phyloP scores from a whole-genome alignment of 2,888 invertebrate genomes.

The Minunthozetes semirufus region DNA sequence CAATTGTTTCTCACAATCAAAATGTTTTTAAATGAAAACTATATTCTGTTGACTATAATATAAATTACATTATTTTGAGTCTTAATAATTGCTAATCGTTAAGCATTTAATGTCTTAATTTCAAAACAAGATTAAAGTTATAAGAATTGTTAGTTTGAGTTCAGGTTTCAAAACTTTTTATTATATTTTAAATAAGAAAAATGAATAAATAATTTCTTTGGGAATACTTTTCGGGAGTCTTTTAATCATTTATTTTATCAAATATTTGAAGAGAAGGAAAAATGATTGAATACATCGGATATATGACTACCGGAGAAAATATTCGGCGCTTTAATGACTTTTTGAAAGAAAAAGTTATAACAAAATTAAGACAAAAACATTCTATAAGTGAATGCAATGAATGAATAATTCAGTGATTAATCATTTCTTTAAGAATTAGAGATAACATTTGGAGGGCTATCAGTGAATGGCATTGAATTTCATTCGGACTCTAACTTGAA shows the following conservation, averaged over 20 bases:
- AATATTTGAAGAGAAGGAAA: background rate
- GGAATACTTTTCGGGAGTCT: background rate
- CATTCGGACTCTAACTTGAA: background rate
- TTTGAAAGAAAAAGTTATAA: background rate
- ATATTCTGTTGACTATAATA: too few relatives aligned
- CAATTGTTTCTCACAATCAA: conserved; percentile 4
- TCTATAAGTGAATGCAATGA: background rate
- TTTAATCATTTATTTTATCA: background rate
- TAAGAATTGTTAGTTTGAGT: background rate
- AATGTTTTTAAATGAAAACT: background rate
- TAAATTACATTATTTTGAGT: too few relatives aligned
- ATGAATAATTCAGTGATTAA: conserved; percentile 1
- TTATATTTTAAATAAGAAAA: background rate
- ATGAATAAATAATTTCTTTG: background rate
- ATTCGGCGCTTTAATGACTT: background rate
- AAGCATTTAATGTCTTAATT: too few relatives aligned
- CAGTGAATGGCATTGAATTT: background rate
- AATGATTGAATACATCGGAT: background rate
- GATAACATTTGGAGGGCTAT: background rate
- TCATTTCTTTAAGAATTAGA: background rate
- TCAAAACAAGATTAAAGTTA: background rate
- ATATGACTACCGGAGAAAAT: conserved; percentile 4
- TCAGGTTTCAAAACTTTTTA: background rate
- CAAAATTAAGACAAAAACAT: too few relatives aligned
- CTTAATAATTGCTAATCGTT: too few relatives aligned